phyloP scores from a whole-genome alignment of 1,140 invertebrate genomes.

The Drosophila baimaii region DNA sequence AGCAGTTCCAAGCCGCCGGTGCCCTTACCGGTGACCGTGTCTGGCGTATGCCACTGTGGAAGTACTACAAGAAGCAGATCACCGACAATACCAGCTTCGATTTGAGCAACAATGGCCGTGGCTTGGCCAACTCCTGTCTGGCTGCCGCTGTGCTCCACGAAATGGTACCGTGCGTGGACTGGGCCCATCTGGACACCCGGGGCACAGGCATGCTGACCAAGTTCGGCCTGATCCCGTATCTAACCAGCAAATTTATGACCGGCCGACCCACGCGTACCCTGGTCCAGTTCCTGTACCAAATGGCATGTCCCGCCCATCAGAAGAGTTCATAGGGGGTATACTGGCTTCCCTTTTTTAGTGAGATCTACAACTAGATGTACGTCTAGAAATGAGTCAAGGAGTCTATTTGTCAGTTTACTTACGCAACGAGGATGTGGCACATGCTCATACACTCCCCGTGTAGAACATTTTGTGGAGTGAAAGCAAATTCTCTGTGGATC shows the following conservation, averaged over 20 bases:
- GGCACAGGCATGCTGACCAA: conserved; percentile 86
- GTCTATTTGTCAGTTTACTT: not conserved
- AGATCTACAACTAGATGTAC: not conserved
- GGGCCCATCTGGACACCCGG: conserved; percentile 89
- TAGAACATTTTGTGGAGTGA: conserved; percentile 2
- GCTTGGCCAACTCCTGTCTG: conserved; percentile 86
- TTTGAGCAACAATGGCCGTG: conserved; percentile 87
- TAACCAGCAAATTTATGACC: conserved; percentile 85
- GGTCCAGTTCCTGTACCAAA: conserved; percentile 84
- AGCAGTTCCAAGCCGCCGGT: conserved; percentile 88
- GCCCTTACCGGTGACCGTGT: conserved; percentile 92
- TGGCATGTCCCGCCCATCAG: conserved; percentile 84
- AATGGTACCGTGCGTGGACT: conserved; percentile 87
- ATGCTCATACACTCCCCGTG: not conserved
- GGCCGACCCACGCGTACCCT: conserved; percentile 60
- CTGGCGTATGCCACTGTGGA: conserved; percentile 95
- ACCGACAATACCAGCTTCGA: conserved; percentile 86
- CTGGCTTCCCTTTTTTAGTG: not conserved
- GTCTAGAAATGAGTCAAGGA: not conserved
- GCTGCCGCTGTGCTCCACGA: conserved; percentile 89
- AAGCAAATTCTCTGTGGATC: not conserved
- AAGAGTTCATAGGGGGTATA: conserved; percentile 12
- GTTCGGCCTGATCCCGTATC: conserved; percentile 86
- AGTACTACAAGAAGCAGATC: conserved; percentile 90
- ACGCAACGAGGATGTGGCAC: no score